Base-by-base conservation (phyloP, 2,888 invertebrate genomes). In the Eupithecia pulchellata region DNA sequence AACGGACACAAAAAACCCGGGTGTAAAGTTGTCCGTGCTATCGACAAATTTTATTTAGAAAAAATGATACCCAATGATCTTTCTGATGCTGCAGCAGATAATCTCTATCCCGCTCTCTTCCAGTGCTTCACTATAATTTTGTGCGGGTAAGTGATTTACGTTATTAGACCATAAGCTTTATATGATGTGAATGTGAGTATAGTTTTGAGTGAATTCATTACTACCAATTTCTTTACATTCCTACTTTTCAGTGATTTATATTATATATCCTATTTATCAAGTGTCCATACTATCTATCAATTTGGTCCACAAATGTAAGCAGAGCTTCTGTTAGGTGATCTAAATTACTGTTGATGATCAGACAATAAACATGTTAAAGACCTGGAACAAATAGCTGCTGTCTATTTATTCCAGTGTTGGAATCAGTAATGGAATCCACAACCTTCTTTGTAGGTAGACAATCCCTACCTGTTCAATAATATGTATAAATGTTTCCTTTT, bases 121-220 rank as follows among this genome's bases (percentile, higher is more conserved):
- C 97, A 99, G 94, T 98, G 98, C 88, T 99, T 99, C 91, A 97
- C 97, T 58, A 97, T 98, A 66, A 98, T 98, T 83, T 91, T 98
- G 80, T 97, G 97, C 87, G 98, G 98, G 98, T 98, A 94, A 95
- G 96, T 94, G 65, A 69, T 29, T 13, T 14, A 58, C 71, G 52
- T 17, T 20, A 36, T 60, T 62, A 5, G 6, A 25, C 14, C 14
- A 27, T 29, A 14, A 1, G 4, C 8, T 32, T n/a, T n/a, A 30
- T 11, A 6, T 30, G 17, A 27, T 14, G 39, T 8, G 32, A 5
- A 55, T 17, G 29, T 14, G 5, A 27, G 27, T 14, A 14, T 5
- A 14, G 5, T 17, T 57, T 57, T 27, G n/a, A 42, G n/a, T 42
- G n/a, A 42, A 42, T 8, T n/a, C 8, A 2, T 42, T 2, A 2